A percentile compares a stretch with the other conserved stretches of the same genome.
phyloP scores from a whole-genome alignment of 2,888 invertebrate genomes.

The Charanyca ferruginea region DNA sequence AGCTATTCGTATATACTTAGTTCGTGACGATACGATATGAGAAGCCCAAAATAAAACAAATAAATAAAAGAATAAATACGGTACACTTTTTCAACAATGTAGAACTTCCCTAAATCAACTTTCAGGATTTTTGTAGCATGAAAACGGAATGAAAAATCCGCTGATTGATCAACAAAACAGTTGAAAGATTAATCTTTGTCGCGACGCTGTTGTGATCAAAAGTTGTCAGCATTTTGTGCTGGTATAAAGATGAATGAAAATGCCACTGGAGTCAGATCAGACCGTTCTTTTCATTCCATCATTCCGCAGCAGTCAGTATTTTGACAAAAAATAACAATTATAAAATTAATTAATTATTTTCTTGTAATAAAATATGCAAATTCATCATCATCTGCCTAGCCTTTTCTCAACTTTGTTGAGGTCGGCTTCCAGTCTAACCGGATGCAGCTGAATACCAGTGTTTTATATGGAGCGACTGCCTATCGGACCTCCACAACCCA shows the following conservation, averaged over 20 bases:
- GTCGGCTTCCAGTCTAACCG: too few relatives aligned
- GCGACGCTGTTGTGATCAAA: slow-evolving; percentile 12
- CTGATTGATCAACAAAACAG: slow-evolving; percentile 33
- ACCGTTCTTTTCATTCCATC: slow-evolving; percentile 1
- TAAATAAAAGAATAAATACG: too few relatives aligned
- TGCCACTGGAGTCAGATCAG: slow-evolving; percentile 2
- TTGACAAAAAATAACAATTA: neutral
- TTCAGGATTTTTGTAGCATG: neutral
- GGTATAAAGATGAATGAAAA: slow-evolving; percentile 21
- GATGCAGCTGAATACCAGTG: too few relatives aligned
- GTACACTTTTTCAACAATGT: neutral
- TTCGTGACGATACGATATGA: neutral
- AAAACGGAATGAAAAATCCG: slow-evolving; percentile 15
- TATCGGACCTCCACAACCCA: too few relatives aligned
- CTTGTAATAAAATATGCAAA: too few relatives aligned
- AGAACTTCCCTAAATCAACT: neutral
- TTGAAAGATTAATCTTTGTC: slow-evolving; percentile 27
- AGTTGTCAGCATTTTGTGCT: slow-evolving; percentile 16
- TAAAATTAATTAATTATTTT: too few relatives aligned
- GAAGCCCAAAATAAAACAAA: too few relatives aligned
- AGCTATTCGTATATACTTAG: too few relatives aligned
- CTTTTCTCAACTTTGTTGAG: too few relatives aligned
- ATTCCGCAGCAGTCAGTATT: neutral
- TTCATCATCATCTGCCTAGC: too few relatives aligned
- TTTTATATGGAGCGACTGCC: too few relatives aligned